Base-by-base conservation (phyloP, 2,797 vertebrate genomes). In the Lepus oiostolus region DNA sequence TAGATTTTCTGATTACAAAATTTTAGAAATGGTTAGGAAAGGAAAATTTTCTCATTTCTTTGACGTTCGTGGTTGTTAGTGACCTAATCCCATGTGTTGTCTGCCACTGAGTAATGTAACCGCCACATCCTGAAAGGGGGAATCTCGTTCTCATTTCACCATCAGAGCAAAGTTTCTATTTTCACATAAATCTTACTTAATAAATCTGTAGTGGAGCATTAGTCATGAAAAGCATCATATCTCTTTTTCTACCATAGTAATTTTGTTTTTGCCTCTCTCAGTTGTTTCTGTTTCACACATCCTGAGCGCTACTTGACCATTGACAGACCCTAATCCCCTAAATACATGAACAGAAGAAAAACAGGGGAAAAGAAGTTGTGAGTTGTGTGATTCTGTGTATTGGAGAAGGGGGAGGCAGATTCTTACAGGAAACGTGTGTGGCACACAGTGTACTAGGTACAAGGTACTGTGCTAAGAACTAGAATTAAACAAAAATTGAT, bases 1-100 rank as follows among this genome's bases (percentile, higher is more conserved):
- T 58, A 93, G 28, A 95, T 32, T 93, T 86, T 71, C 42, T 86
- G 54, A n/a, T 47, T 71, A 13, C 30, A 72, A 82, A 74, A 74
- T 82, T 79, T 81, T 80, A 58, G n/a, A 70, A 92, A 93, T 77
- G 10, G 9, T 62, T 3, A 47, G n/a, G 84, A 71, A 68, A 6
- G 52, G 12, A 94, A 70, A 81, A 1, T 82, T 86, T 63, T 85
- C 35, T 60, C 26, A 75, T 83, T 81, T 84, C 17, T 60, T 87
- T 80, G 17, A 1, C 68, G 24, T 85, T 12, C 19, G 32, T 35
- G 22, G 74, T 71, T 75, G n/a, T 58, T 68, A 30, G 22, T 70
- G 14, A 60, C 38, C 19, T 72, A 38, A 84, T 26, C 6, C 16
- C 2, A 30, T 1, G 7, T 86, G 3, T 63, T 62, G 35, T 70